Conservation (phyloP, 2,888 invertebrate species). For the Nomada lathburiana region DNA sequence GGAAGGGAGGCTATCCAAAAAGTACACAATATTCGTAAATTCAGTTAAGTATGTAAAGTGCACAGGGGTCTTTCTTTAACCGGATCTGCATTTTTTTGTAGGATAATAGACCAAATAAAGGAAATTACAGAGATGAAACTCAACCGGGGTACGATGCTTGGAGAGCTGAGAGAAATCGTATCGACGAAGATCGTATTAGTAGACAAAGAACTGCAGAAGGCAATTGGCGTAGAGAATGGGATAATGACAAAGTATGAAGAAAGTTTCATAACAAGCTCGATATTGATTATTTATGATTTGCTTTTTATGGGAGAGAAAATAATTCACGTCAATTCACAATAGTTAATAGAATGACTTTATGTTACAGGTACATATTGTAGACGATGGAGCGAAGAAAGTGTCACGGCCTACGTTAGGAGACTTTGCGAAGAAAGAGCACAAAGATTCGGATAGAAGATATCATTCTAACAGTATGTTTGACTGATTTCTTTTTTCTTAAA, state of each 20-base stretch:
- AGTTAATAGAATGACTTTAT: neutral
- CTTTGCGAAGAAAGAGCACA: conserved; percentile 69
- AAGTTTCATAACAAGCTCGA: neutral
- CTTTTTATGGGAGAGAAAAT: neutral
- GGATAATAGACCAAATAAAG: conserved; percentile 65
- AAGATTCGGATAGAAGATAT: conserved; percentile 75
- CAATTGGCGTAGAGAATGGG: conserved; percentile 85
- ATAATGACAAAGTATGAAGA: conserved; percentile 81
- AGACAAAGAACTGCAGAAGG: conserved; percentile 84
- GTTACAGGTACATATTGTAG: conserved; percentile 66
- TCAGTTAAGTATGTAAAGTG: neutral
- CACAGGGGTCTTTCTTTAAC: neutral
- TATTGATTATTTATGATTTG: neutral
- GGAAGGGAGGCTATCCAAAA: conserved; percentile 72
- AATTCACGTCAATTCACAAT: neutral
- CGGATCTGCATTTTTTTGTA: conserved; percentile 15
- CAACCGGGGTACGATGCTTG: conserved; percentile 83
- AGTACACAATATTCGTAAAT: conserved; percentile 57
- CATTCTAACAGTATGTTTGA: conserved; percentile 70
- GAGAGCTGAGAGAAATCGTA: conserved; percentile 84
- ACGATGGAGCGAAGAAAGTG: conserved; percentile 63
- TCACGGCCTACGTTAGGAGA: conserved; percentile 57
- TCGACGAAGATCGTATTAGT: conserved; percentile 84
- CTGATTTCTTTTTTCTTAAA: neutral
- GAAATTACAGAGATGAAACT: conserved; percentile 71